These are phyloP conservation scores for Teinopalpus imperialis DNA, from an alignment of 2,888 invertebrate species.

Conservation along the genomic window DNA sequence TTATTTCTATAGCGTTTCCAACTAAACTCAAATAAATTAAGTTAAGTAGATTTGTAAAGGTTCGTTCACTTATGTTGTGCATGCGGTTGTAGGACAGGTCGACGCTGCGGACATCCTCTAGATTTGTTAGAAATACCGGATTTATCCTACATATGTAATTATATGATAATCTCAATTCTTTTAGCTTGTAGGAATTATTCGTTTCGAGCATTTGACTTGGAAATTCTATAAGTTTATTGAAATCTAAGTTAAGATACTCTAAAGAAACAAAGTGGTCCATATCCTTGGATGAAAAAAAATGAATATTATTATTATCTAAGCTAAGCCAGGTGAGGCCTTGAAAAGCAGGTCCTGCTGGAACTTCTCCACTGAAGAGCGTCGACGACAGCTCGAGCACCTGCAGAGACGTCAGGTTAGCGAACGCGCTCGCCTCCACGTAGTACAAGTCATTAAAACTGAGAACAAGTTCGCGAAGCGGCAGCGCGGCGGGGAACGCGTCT, in stretches of 20 bases:
- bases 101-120: slow-evolving; percentile 86
- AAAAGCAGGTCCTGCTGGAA: slow-evolving; percentile 85
- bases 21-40: slow-evolving; percentile 89
- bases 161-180: slow-evolving; percentile 89
- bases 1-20: slow-evolving; percentile 85
- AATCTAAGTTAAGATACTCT: slow-evolving; percentile 91
- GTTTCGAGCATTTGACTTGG: slow-evolving; percentile 72
- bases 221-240: slow-evolving; percentile 87
- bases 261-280: slow-evolving; percentile 85
- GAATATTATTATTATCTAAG: slow-evolving; percentile 91
- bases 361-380: slow-evolving; percentile 86
- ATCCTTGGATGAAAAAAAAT: slow-evolving; percentile 79
- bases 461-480: slow-evolving; percentile 89
- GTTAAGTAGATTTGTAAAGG: slow-evolving; percentile 86
- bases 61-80: slow-evolving; percentile 80
- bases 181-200: slow-evolving; percentile 83
- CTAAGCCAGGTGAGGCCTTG: slow-evolving; percentile 88
- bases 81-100: slow-evolving; percentile 89
- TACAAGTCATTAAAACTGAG: slow-evolving; percentile 92
- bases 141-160: slow-evolving; percentile 87
- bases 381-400: slow-evolving; percentile 91
- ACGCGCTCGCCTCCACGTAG: slow-evolving; percentile 86
- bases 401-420: slow-evolving; percentile 86
- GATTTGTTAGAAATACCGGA: slow-evolving; percentile 84
- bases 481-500: slow-evolving; percentile 85